These are phyloP conservation scores for Chromoteleia sp. DNA, from an alignment of 2,888 invertebrate species.

Conservation along the genomic window DNA sequence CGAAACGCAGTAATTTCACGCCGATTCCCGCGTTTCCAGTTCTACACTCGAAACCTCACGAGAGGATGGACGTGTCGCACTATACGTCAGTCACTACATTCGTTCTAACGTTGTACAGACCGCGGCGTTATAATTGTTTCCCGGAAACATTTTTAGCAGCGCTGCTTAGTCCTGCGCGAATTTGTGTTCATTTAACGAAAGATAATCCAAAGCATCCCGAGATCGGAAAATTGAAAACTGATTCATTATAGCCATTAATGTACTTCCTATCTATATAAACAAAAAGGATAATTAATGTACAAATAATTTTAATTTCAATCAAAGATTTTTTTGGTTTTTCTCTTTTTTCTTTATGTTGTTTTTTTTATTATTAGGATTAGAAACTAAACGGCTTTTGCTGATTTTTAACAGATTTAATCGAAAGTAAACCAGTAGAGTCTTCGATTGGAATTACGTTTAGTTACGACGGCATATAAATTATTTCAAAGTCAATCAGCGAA, in stretches of 20 bases:
- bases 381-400: too few relatives aligned
- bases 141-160: constrained; percentile 54
- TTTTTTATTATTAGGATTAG: too few relatives aligned
- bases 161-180: constrained; percentile 18
- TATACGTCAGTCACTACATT: constrained; percentile 70
- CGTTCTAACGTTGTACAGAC: constrained; percentile 62
- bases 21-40: constrained; percentile 79
- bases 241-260: constrained; percentile 21
- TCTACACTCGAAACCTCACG: constrained; percentile 77
- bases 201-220: constrained; percentile 9
- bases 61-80: constrained; percentile 72
- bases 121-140: constrained; percentile 68
- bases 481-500: too few relatives aligned
- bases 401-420: too few relatives aligned
- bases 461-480: too few relatives aligned
- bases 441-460: too few relatives aligned
- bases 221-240: not conserved
- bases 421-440: too few relatives aligned
- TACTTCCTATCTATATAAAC: constrained; percentile 15
- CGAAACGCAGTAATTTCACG: constrained; percentile 83
- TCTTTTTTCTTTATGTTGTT: too few relatives aligned
- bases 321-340: not conserved
- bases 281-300: constrained; percentile 17
- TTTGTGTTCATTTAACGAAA: constrained; percentile 25
- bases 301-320: not conserved